A percentile compares a stretch with the other conserved stretches of the same genome.
phyloP scores from a whole-genome alignment of 92 coral and sea anemone genomes.

The Parazoanthus atlanticus region DNA sequence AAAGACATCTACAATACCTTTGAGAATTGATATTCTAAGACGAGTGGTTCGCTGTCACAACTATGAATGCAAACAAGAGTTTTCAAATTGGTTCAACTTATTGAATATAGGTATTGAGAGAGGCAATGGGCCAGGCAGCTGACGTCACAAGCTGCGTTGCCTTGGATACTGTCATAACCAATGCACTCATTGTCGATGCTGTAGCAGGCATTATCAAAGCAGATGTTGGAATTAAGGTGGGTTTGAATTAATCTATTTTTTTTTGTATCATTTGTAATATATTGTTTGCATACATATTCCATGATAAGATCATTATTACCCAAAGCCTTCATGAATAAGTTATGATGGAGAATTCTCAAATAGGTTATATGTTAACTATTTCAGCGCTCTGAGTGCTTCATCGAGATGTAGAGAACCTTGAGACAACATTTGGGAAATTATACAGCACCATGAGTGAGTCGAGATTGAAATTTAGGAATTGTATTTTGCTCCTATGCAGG shows the following conservation, averaged over 20 bases:
- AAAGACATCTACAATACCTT: background rate
- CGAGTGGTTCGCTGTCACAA: background rate
- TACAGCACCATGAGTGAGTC: too few species aligned
- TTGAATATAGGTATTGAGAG: slow-evolving; percentile 60
- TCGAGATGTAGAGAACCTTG: too few species aligned
- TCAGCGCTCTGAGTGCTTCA: too few species aligned
- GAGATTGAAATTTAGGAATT: background rate
- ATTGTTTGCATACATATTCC: too few species aligned
- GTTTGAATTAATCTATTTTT: background rate
- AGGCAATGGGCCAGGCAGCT: slow-evolving; percentile 81
- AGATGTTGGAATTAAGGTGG: slow-evolving; percentile 76
- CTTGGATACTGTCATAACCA: slow-evolving; percentile 74
- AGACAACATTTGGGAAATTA: too few species aligned
- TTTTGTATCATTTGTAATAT: too few species aligned
- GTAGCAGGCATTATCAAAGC: slow-evolving; percentile 72
- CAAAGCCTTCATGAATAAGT: too few species aligned
- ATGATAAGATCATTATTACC: too few species aligned
- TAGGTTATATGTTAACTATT: too few species aligned
- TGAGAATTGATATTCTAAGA: background rate
- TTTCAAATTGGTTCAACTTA: background rate
- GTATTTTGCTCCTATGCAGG: slow-evolving; percentile 27
- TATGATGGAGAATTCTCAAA: too few species aligned
- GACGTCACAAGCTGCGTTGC: slow-evolving; percentile 54
- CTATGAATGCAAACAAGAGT: background rate
- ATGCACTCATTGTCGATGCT: slow-evolving; percentile 75